Conservation (phyloP, 2,888 invertebrate genomes). For the Sacculina carcini region DNA sequence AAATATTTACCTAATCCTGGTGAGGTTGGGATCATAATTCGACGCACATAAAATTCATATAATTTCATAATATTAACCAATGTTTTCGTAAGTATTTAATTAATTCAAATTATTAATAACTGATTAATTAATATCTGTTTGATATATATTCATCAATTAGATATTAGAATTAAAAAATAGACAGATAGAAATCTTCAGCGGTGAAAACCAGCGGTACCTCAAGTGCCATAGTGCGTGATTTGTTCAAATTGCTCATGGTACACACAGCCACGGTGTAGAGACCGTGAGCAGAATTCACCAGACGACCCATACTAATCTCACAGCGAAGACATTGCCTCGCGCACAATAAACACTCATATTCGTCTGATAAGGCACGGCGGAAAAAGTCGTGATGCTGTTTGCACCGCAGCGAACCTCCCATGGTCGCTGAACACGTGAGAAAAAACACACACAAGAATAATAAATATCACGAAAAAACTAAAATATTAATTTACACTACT, state of each 20-base stretch:
- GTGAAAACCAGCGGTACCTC: conserved; percentile 31
- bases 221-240: conserved; percentile 33
- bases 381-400: conserved; percentile 30
- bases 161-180: no score
- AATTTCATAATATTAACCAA: no score
- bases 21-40: no score
- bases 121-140: no score
- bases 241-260: conserved; percentile 19
- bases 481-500: no score
- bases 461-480: no score
- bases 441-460: neutral
- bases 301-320: conserved; percentile 44
- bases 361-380: conserved; percentile 50
- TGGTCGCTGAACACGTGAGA: neutral
- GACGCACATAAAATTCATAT: no score
- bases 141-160: no score
- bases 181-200: neutral
- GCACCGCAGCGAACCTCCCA: conserved; percentile 6
- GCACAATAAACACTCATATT: conserved; percentile 67
- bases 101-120: no score
- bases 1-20: no score
- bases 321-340: conserved; percentile 51
- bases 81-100: no score
- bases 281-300: conserved; percentile 50
- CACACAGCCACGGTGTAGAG: conserved; percentile 26